A percentile compares a stretch with the other conserved stretches of the same genome.
These are phyloP conservation scores for Microctenopoma stevenorrisi DNA, from an alignment of 2,797 vertebrate genomes.

Conservation along the genomic window DNA sequence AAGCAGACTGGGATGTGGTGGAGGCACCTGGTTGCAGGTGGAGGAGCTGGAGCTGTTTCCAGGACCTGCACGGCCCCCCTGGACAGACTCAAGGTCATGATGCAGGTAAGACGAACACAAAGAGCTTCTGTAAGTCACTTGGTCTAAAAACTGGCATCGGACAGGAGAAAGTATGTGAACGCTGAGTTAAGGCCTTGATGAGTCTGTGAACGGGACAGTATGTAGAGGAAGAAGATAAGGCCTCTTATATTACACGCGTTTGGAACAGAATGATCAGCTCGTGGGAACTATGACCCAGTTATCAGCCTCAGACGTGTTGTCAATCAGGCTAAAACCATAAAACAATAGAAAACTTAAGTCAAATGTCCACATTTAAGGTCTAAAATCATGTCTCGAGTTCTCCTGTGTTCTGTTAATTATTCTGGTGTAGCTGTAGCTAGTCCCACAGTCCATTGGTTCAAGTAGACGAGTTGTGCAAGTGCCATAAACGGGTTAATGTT, in stretches of 20 bases:
- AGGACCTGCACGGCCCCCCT: constrained; percentile 94
- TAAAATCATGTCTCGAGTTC: neutral
- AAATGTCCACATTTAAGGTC: neutral
- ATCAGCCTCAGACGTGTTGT: neutral
- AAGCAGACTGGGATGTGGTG: constrained; percentile 96
- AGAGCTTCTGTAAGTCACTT: neutral
- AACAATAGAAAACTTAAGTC: too few species aligned
- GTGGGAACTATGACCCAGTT: neutral
- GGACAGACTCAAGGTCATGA: constrained; percentile 95
- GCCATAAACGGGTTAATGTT: constrained; percentile 60
- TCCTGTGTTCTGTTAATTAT: neutral
- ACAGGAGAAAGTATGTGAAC: too few species aligned
- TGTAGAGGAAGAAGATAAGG: neutral
- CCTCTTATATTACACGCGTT: neutral
- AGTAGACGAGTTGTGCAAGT: constrained; percentile 7
- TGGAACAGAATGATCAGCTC: neutral
- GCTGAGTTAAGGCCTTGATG: neutral
- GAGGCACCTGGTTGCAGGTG: constrained; percentile 95
- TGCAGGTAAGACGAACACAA: constrained; percentile 87
- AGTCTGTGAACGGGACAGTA: neutral
- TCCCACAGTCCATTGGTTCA: neutral
- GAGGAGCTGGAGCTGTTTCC: constrained; percentile 92
- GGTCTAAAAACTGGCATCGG: too few species aligned
- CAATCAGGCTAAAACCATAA: neutral
- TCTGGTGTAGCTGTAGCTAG: neutral